phyloP scores from a whole-genome alignment of 2,888 invertebrate genomes.

The Rhingia rostrata region DNA sequence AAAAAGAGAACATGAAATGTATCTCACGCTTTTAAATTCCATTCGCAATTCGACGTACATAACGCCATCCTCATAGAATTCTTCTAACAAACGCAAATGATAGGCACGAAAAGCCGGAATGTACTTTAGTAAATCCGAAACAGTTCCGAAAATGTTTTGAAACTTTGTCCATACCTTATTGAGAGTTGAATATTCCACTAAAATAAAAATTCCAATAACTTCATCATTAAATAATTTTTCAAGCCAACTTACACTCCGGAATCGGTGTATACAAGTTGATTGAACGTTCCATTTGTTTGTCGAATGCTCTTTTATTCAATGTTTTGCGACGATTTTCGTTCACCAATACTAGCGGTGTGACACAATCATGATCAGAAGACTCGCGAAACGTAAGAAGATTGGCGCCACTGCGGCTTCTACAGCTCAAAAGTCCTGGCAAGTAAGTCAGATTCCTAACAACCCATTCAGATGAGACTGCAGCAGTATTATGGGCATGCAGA shows the following conservation, averaged over 20 bases:
- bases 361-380: conserved; percentile 75
- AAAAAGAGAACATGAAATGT: background rate
- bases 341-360: conserved; percentile 77
- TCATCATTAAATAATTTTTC: background rate
- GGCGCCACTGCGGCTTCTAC: conserved; percentile 75
- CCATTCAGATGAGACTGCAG: conserved; percentile 84
- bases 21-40: conserved; percentile 76
- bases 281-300: conserved; percentile 84
- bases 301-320: conserved; percentile 83
- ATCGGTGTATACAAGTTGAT: conserved; percentile 85
- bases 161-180: conserved; percentile 84
- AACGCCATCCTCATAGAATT: conserved; percentile 86
- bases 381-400: conserved; percentile 44
- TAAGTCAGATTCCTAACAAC: conserved; percentile 84
- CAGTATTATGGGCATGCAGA: conserved; percentile 85
- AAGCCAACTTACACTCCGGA: conserved; percentile 81
- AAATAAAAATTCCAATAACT: conserved; percentile 5
- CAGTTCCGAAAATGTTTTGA: conserved; percentile 83
- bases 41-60: conserved; percentile 86
- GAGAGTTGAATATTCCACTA: conserved; percentile 80
- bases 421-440: conserved; percentile 80
- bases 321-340: conserved; percentile 81
- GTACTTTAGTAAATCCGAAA: conserved; percentile 84
- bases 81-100: conserved; percentile 84
- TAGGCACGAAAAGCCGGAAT: conserved; percentile 85